Conservation (phyloP, 2,113 vertebrate species). For the Narcine bancroftii region DNA sequence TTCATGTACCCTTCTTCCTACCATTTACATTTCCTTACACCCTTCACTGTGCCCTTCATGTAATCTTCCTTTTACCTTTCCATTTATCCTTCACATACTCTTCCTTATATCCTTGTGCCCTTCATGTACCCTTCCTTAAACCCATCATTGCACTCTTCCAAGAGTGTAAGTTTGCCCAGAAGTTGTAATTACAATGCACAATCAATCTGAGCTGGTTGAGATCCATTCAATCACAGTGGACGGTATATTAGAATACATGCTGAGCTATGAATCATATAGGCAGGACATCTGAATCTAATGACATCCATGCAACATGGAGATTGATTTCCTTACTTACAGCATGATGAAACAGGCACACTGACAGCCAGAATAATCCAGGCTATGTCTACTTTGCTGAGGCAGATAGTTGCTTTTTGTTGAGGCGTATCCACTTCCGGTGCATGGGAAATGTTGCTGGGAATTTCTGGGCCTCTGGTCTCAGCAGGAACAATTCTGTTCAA, state of each 20-base stretch:
- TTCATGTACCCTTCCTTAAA: no score
- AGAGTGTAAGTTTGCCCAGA: not conserved
- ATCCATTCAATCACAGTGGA: not conserved
- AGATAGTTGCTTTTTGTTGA: slow-evolving; percentile 71
- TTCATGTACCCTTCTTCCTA: no score
- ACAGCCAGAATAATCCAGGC: slow-evolving; percentile 91
- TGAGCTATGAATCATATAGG: not conserved
- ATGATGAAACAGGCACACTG: slow-evolving; percentile 86
- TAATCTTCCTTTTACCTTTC: no score
- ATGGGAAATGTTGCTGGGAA: slow-evolving; percentile 69
- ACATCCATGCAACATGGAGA: not conserved
- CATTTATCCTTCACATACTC: no score
- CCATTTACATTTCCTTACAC: no score
- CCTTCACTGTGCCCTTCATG: no score
- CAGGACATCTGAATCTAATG: not conserved
- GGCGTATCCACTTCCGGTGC: slow-evolving; percentile 66
- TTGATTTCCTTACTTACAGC: slow-evolving; percentile 73
- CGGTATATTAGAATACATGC: not conserved
- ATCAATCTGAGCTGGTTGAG: not conserved
- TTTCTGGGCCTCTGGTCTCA: slow-evolving; percentile 66
- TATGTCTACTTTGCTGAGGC: slow-evolving; percentile 87
- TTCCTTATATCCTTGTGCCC: no score
- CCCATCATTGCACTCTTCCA: no score
- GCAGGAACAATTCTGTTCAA: slow-evolving; percentile 78
- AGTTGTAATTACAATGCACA: not conserved